Conservation (phyloP, 2,888 invertebrate species). For the Ethmia dodecea region DNA sequence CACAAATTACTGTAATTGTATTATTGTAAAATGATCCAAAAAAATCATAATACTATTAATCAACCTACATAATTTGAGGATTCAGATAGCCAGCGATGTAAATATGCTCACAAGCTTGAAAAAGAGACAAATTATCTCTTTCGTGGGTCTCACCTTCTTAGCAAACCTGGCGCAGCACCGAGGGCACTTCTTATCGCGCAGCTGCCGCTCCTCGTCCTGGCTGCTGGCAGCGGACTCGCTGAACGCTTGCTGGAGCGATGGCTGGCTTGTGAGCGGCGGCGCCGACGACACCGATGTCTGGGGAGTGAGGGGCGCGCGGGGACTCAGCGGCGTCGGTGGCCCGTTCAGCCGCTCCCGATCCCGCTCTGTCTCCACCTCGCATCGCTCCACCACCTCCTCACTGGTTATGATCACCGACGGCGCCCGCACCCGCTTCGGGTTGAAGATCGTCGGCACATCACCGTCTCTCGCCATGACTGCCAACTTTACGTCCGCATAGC, state of each 20-base stretch:
- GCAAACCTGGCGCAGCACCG: slow-evolving; percentile 88
- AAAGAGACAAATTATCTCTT: no score
- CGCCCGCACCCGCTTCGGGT: slow-evolving; percentile 83
- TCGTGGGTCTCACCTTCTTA: slow-evolving; percentile 86
- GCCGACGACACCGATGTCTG: slow-evolving; percentile 71
- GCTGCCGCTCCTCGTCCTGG: slow-evolving; percentile 78
- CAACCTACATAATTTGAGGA: no score
- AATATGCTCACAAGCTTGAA: no score
- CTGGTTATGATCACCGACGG: slow-evolving; percentile 84
- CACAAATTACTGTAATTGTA: no score
- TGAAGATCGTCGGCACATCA: slow-evolving; percentile 89
- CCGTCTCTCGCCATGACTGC: slow-evolving; percentile 81
- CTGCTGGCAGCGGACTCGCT: slow-evolving; percentile 78
- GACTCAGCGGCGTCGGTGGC: slow-evolving; percentile 65
- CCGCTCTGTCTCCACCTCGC: slow-evolving; percentile 44
- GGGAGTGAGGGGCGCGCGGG: slow-evolving; percentile 62
- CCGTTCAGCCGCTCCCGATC: slow-evolving; percentile 65
- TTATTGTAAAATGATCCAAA: no score
- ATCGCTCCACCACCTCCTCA: slow-evolving; percentile 72
- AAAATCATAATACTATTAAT: no score
- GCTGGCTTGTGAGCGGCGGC: slow-evolving; percentile 63
- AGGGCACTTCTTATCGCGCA: slow-evolving; percentile 78
- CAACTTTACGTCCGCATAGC: slow-evolving; percentile 26
- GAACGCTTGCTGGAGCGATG: slow-evolving; percentile 66
- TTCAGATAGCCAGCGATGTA: no score